phyloP scores from a whole-genome alignment of 2,797 vertebrate genomes.

The Malurus splendens region DNA sequence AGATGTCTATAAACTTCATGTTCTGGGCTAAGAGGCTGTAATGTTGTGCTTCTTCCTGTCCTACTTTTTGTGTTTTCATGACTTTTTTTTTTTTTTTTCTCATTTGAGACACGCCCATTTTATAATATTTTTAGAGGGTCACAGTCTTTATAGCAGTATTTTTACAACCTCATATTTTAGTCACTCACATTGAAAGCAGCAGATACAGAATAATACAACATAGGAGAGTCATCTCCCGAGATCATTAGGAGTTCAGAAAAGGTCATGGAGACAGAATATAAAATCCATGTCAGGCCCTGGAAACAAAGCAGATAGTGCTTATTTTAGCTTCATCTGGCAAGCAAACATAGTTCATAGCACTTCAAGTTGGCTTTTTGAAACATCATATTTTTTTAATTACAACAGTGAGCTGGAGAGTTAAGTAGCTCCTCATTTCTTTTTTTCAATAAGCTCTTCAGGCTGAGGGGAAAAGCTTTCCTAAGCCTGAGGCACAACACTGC shows the following conservation, averaged over 20 bases:
- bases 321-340: background rate
- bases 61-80: background rate
- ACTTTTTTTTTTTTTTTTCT: background rate
- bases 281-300: background rate
- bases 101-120: background rate
- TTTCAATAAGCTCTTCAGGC: background rate
- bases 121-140: background rate
- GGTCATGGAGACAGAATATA: background rate
- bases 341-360: background rate
- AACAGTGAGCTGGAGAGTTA: background rate
- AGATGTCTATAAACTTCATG: background rate
- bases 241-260: background rate
- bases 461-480: background rate
- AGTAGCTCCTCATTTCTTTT: background rate
- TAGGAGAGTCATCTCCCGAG: background rate
- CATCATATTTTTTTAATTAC: background rate
- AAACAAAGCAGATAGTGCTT: background rate
- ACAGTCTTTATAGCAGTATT: background rate
- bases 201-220: background rate
- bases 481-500: background rate
- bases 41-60: background rate
- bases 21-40: background rate
- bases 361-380: background rate
- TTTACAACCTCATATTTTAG: background rate
- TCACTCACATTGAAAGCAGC: background rate